Evolutionary conservation across 2,113 vertebrate species (phyloP).

Genomic region (Procavia capensis): DNA sequence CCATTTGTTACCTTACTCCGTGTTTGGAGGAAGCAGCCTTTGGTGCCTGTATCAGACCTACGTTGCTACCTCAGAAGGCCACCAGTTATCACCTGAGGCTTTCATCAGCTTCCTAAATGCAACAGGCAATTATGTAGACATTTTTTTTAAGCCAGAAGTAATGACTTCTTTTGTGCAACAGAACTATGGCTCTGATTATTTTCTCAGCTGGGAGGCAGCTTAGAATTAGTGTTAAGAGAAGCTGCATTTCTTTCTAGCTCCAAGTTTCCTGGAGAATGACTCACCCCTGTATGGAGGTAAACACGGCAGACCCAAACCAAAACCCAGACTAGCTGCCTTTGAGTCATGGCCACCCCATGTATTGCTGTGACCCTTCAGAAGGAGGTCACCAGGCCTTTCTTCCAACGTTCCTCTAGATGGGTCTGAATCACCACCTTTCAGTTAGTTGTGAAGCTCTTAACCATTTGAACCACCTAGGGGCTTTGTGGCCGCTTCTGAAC

Average conservation of each 20-base stretch:
- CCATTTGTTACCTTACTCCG: not conserved
- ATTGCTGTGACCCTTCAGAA: not conserved
- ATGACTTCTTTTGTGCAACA: constrained; percentile 17
- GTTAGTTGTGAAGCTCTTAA: not conserved
- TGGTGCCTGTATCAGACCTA: not conserved
- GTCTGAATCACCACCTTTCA: not conserved
- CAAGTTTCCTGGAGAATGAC: not conserved
- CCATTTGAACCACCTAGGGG: not conserved
- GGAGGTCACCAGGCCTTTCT: not conserved
- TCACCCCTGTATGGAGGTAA: not conserved
- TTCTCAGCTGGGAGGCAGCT: not conserved
- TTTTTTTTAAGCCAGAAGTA: not conserved
- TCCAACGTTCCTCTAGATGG: not conserved
- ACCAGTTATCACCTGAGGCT: not conserved
- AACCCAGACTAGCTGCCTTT: not conserved
- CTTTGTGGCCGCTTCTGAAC: not conserved
- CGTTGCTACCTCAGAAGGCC: not conserved
- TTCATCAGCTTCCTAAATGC: not conserved
- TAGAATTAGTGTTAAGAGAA: not conserved
- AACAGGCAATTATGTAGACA: not conserved
- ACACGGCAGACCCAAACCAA: not conserved
- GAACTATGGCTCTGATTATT: not conserved
- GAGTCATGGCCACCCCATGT: not conserved
- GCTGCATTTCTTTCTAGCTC: not conserved
- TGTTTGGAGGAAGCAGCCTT: not conserved